These are phyloP conservation scores for Himalopsyche anomala DNA, from an alignment of 2,888 invertebrate species.

Conservation along the genomic window DNA sequence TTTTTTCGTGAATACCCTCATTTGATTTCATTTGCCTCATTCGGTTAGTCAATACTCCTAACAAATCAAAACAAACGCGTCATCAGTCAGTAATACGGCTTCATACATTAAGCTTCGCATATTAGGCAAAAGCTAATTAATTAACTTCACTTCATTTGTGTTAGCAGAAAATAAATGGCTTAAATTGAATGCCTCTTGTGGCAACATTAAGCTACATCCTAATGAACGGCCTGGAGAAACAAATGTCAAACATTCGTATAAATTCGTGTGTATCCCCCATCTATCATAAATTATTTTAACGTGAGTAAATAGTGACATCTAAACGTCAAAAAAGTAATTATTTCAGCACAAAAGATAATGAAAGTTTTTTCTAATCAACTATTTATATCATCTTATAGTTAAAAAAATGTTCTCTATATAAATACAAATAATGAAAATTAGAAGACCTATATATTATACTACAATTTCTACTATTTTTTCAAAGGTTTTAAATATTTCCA, in stretches of 20 bases:
- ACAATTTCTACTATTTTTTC: no score
- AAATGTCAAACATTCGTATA: constrained; percentile 46
- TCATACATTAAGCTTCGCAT: constrained; percentile 23
- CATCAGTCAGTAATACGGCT: constrained; percentile 37
- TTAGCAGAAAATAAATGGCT: constrained; percentile 24
- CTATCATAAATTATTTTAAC: constrained; percentile 36
- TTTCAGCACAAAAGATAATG: background rate
- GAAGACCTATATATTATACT: no score
- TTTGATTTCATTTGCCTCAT: constrained; percentile 7
- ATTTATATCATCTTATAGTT: no score
- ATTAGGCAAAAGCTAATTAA: constrained; percentile 39
- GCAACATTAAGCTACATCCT: constrained; percentile 20
- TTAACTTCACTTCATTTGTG: constrained; percentile 43
- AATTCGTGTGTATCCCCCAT: background rate
- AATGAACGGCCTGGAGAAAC: constrained; percentile 5
- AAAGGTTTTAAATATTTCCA: no score
- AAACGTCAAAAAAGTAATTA: background rate
- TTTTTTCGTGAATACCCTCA: no score
- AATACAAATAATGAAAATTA: no score
- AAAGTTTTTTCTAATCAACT: no score
- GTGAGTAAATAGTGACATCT: constrained; percentile 25
- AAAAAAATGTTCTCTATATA: no score
- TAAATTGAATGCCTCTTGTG: constrained; percentile 42
- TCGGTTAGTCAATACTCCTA: background rate
- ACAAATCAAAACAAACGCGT: constrained; percentile 17